phyloP scores from a whole-genome alignment of 2,888 invertebrate genomes.

The Apodemia zela region DNA sequence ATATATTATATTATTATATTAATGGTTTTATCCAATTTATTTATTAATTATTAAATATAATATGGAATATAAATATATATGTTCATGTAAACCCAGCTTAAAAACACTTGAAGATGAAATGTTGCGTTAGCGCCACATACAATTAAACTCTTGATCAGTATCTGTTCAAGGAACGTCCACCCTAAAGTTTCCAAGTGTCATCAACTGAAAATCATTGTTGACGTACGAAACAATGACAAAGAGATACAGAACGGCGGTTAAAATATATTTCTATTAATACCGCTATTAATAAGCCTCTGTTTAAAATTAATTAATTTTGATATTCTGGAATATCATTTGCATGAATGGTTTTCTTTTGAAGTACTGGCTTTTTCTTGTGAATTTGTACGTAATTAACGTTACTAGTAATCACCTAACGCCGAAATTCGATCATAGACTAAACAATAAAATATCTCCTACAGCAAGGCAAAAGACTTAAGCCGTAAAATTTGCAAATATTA shows the following conservation, averaged over 20 bases:
- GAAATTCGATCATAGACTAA: too few relatives aligned
- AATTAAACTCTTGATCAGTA: slow-evolving; percentile 75
- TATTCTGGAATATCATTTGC: not conserved
- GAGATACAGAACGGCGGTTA: slow-evolving; percentile 7
- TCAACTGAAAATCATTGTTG: slow-evolving; percentile 53
- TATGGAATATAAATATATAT: not conserved
- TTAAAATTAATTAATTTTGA: not conserved
- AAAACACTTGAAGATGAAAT: slow-evolving; percentile 56
- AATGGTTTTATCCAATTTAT: not conserved
- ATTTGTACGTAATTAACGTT: too few relatives aligned
- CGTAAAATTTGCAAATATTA: too few relatives aligned
- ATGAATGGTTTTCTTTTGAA: not conserved
- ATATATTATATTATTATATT: too few relatives aligned
- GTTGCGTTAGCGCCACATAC: slow-evolving; percentile 76
- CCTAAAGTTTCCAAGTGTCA: slow-evolving; percentile 47
- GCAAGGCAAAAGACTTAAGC: too few relatives aligned
- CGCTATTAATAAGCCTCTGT: not conserved
- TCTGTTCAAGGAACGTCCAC: slow-evolving; percentile 68
- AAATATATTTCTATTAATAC: slow-evolving; percentile 8
- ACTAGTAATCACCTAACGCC: too few relatives aligned
- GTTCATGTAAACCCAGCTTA: slow-evolving; percentile 47
- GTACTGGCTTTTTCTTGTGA: too few relatives aligned
- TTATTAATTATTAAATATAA: not conserved
- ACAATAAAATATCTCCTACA: too few relatives aligned
- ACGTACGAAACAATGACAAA: slow-evolving; percentile 26